Base-by-base conservation (phyloP, 1,140 invertebrate species). In the Anastrepha obliqua region DNA sequence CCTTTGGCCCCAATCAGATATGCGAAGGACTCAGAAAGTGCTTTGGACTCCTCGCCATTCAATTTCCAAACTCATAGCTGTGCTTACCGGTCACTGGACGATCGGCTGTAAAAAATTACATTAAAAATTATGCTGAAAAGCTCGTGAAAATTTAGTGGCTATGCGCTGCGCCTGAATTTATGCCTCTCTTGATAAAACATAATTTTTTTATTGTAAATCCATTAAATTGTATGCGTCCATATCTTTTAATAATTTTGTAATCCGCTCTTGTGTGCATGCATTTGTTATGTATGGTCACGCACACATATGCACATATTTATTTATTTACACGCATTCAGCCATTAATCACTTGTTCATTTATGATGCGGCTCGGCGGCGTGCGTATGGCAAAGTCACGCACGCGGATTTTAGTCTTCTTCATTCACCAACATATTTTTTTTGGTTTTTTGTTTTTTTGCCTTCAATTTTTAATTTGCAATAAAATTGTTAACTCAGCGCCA, bases 261-360 rank as follows among this genome's bases (percentile, higher is more conserved):
- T 81, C 74, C 74, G n/a, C 47, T 70, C 1, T 8, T 55, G 51
- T 55, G 3, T 55, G 51, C 9, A 55, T 55, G 51, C 11, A 55
- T 55, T 6, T 55, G 29, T 29, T 1, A 29, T 29, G 29, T 29
- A 29, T 29, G n/a, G 4, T 17, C 7, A 65, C 20, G 8, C 64
- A 39, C 15, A 74, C 29, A 74, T 5, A 44, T 11, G 17, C 11
- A 74, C 9, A 55, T 78, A 78, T 78, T 51, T 78, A 78, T 78
- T 81, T 81, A 81, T 81, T 81, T 81, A 81, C 74, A 81, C n/a
- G 74, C 74, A 81, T 55, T 81, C 44, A 51, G 47, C n/a, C 51
- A 81, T 81, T 81, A 81, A 81, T 55, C 74, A 81, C 74, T 81
- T 55, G 74, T 58, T 55, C 74, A 81, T 81, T 81, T 29, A 81